Percentiles rank a stretch among this genome's conserved stretches.
Conservation (phyloP, 2,113 vertebrate species). For the Arvicanthis niloticus region DNA sequence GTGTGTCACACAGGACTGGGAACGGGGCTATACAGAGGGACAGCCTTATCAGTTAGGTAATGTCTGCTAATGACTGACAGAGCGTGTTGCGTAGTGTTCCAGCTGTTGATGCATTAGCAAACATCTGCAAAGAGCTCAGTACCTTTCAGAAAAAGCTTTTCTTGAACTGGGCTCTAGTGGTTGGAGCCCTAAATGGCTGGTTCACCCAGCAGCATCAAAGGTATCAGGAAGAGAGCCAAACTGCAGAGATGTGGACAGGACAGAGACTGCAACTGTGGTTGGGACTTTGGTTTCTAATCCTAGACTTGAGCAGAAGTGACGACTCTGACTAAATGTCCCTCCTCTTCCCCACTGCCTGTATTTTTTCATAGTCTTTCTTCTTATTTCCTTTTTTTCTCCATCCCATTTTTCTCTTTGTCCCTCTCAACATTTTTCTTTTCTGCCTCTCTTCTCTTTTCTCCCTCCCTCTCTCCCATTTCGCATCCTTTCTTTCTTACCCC, state of each 20-base stretch:
- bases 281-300: not conserved
- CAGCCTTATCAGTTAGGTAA: conserved; percentile 90
- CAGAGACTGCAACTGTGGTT: not conserved
- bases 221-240: not conserved
- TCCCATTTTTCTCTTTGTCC: not conserved
- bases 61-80: conserved; percentile 86
- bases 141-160: conserved; percentile 28
- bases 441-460: accelerated
- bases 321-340: not conserved
- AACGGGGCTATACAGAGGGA: conserved; percentile 76
- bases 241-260: not conserved
- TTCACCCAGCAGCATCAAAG: not conserved
- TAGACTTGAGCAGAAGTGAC: not conserved
- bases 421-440: no score
- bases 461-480: accelerated
- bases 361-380: accelerated
- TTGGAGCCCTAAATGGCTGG: not conserved
- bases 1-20: conserved; percentile 77
- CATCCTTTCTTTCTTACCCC: accelerated
- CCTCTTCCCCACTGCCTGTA: not conserved
- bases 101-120: conserved; percentile 80
- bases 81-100: conserved; percentile 77
- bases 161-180: accelerated
- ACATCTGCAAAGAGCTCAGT: conserved; percentile 71
- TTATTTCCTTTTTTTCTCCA: no score